phyloP scores from a whole-genome alignment of 64 coral and sea anemone species.

The Pachyseris speciosa region DNA sequence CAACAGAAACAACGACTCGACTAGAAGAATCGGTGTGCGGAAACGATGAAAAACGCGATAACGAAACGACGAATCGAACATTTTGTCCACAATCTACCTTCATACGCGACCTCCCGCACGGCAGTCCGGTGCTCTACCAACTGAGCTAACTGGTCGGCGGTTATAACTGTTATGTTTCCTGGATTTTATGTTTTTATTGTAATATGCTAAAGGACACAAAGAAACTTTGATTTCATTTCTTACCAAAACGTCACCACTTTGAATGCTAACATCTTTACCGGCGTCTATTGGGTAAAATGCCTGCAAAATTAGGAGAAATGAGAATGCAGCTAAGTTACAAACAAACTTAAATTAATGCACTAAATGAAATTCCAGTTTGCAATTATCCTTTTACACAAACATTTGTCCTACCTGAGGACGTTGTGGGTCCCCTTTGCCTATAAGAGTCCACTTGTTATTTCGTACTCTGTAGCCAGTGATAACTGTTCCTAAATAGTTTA shows the following conservation, averaged over 20 bases:
- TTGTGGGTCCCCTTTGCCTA: conserved; percentile 92
- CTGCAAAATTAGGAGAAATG: not conserved
- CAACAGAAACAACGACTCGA: no score
- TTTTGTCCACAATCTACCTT: no score
- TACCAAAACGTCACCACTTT: conserved; percentile 74
- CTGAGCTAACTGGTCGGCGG: no score
- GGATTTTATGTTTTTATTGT: no score
- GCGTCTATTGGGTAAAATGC: conserved; percentile 78
- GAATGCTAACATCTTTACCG: not conserved
- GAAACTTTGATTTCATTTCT: not conserved
- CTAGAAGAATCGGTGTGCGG: no score
- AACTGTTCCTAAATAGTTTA: conserved; percentile 64
- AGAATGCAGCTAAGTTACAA: not conserved
- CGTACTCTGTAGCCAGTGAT: conserved; percentile 87
- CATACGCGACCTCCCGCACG: no score
- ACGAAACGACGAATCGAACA: no score
- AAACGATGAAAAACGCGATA: no score
- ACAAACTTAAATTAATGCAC: not conserved
- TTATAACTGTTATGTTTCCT: no score
- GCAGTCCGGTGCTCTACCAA: no score
- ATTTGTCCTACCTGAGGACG: conserved; percentile 72
- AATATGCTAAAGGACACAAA: no score
- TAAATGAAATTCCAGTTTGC: not conserved
- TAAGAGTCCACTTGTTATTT: conserved; percentile 72
- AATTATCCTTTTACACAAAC: not conserved